Evolutionary conservation across 2,888 invertebrate species (phyloP).

Genomic region (Muscina levida): DNA sequence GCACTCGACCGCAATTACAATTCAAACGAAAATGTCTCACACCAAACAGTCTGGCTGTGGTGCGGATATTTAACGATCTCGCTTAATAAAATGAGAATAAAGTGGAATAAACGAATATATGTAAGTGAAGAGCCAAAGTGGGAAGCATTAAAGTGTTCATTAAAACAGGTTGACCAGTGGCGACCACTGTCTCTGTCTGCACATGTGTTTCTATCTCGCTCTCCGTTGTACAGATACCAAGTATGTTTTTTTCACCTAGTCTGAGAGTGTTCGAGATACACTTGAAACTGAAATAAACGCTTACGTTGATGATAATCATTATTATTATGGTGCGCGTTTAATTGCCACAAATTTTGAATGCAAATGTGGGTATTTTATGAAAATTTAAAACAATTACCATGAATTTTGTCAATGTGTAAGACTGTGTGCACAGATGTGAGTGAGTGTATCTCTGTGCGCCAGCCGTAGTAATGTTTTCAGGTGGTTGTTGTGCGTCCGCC

Average conservation of each 20-base stretch:
- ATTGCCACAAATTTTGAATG: conserved; percentile 61
- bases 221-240: background rate
- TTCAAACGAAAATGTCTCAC: conserved; percentile 37
- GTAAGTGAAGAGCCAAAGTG: conserved; percentile 27
- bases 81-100: background rate
- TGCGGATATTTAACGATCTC: conserved; percentile 14
- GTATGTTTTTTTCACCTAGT: conserved; percentile 3
- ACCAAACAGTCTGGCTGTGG: conserved; percentile 21
- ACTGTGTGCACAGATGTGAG: conserved; percentile 37
- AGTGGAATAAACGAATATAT: background rate
- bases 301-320: background rate
- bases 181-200: conserved; percentile 23
- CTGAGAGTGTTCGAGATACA: background rate
- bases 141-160: conserved; percentile 19
- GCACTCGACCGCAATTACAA: conserved; percentile 44
- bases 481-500: conserved; percentile 57
- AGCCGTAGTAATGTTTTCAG: conserved; percentile 57
- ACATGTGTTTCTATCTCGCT: conserved; percentile 37
- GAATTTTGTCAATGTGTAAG: conserved; percentile 56
- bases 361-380: conserved; percentile 41
- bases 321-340: conserved; percentile 45
- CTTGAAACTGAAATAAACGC: conserved; percentile 41
- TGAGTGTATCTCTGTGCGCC: conserved; percentile 36
- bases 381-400: conserved; percentile 58
- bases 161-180: conserved; percentile 38